Conservation (phyloP, 2,888 invertebrate species). For the Vannuccia rotundouncinata region DNA sequence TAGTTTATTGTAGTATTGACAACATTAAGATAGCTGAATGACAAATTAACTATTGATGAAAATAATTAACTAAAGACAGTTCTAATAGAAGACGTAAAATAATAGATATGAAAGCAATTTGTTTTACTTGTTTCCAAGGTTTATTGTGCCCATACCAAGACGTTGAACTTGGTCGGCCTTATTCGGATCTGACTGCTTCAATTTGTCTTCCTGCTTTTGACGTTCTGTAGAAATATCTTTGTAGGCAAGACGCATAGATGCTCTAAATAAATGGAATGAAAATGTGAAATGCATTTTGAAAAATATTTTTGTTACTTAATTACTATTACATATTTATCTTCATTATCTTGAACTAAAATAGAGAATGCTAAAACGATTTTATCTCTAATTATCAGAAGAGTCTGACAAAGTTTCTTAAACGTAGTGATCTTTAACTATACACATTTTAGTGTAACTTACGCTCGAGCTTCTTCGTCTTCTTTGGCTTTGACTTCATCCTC, state of each 20-base stretch:
- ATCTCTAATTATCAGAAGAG: too few species aligned
- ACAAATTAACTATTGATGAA: not conserved
- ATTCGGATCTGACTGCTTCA: slow-evolving; percentile 64
- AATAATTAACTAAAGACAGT: not conserved
- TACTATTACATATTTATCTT: too few species aligned
- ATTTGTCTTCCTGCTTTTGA: slow-evolving; percentile 22
- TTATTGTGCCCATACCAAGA: slow-evolving; percentile 73
- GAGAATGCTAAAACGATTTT: too few species aligned
- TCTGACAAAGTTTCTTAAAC: too few species aligned
- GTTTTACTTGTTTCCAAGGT: slow-evolving; percentile 61
- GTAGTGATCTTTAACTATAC: too few species aligned
- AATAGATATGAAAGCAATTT: not conserved
- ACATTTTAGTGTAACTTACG: too few species aligned
- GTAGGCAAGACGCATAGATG: slow-evolving; percentile 54
- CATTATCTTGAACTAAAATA: too few species aligned
- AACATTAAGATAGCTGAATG: not conserved
- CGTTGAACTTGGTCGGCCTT: slow-evolving; percentile 82
- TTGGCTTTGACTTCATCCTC: slow-evolving; percentile 47
- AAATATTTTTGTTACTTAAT: too few species aligned
- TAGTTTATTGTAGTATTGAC: not conserved
- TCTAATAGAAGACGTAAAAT: not conserved
- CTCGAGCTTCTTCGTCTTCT: slow-evolving; percentile 65
- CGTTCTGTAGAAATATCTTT: slow-evolving; percentile 42
- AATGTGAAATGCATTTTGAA: not conserved
- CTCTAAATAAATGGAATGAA: slow-evolving; percentile 45